A percentile compares a stretch with the other conserved stretches of the same genome.
These are phyloP conservation scores for Delichon dasypus DNA, from an alignment of 2,797 vertebrate species.

Conservation along the genomic window DNA sequence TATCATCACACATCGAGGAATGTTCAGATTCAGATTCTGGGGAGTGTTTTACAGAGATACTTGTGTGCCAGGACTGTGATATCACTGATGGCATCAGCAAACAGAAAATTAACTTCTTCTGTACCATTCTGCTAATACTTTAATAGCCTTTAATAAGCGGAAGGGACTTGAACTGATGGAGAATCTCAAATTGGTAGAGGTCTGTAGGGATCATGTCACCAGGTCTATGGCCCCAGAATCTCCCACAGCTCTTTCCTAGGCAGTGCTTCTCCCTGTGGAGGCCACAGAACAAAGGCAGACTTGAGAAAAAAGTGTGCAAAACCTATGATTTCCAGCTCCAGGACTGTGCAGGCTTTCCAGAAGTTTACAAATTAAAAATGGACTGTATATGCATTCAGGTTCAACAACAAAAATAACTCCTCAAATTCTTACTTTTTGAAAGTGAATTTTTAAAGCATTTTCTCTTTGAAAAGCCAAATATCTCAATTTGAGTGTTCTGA, in stretches of 20 bases:
- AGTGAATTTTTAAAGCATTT: neutral
- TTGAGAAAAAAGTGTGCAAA: rapidly evolving
- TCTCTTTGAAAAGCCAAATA: neutral
- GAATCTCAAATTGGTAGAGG: neutral
- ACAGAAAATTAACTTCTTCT: neutral
- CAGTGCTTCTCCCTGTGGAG: neutral
- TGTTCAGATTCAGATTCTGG: neutral
- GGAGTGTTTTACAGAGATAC: rapidly evolving
- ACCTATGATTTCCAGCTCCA: neutral
- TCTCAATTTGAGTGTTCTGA: neutral
- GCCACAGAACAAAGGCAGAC: neutral
- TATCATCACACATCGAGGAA: rapidly evolving
- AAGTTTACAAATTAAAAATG: neutral
- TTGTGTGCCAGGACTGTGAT: neutral
- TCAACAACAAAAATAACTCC: neutral
- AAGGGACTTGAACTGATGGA: neutral
- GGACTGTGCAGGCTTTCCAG: neutral
- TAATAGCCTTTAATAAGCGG: neutral
- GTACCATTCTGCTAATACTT: neutral
- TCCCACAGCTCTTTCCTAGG: neutral
- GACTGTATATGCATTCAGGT: neutral
- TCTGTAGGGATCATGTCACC: neutral
- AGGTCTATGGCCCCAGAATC: neutral
- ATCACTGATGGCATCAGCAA: neutral
- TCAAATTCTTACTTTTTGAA: neutral